Evolutionary conservation across 2,113 vertebrate species (phyloP).

Genomic region (Aythya baeri): DNA sequence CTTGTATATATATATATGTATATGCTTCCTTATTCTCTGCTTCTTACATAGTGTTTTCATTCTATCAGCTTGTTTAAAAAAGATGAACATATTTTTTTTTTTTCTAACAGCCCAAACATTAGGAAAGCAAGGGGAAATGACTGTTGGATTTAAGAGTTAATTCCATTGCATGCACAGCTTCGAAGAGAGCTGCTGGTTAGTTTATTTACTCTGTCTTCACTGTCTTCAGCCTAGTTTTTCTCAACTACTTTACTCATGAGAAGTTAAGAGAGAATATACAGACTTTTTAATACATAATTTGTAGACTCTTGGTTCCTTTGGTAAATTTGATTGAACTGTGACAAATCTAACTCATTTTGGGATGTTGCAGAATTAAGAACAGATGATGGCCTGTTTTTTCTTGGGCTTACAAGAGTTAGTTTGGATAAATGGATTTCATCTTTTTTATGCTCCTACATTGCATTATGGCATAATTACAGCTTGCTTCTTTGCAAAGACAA

Average conservation of each 20-base stretch:
- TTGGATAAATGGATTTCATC: not conserved
- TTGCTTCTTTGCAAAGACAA: not conserved
- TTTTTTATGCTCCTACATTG: not conserved
- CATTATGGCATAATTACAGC: not conserved
- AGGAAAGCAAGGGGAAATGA: not conserved
- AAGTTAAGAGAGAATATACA: not conserved
- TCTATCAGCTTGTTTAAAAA: not conserved
- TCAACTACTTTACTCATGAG: not conserved
- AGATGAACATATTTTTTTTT: not conserved
- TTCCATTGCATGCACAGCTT: not conserved
- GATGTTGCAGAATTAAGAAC: not conserved
- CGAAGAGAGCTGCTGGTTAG: not conserved
- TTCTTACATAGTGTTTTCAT: not conserved
- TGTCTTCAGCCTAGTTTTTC: not conserved
- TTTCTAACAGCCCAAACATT: not conserved
- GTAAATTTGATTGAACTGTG: not conserved
- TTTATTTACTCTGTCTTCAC: not conserved
- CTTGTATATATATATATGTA: not conserved
- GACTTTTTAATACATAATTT: not conserved
- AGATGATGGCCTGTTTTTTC: not conserved
- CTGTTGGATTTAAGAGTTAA: not conserved
- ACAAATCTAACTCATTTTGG: not conserved
- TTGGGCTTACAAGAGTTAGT: not conserved
- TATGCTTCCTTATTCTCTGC: not conserved
- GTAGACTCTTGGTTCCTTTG: not conserved